phyloP scores from a whole-genome alignment of 2,113 vertebrate genomes.

The Ictidomys tridecemlineatus region DNA sequence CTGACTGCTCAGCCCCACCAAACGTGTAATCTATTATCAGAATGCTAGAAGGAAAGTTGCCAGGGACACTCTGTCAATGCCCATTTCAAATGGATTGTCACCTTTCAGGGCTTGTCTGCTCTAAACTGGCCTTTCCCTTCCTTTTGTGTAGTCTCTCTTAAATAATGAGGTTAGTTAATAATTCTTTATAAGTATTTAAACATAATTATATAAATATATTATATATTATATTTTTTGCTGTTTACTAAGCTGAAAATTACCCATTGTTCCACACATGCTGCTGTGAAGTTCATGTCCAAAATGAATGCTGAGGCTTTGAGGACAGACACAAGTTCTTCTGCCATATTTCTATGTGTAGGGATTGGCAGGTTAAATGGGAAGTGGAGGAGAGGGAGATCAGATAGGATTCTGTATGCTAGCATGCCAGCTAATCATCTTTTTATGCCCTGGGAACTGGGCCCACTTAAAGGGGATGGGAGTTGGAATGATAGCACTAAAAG shows the following conservation, averaged over 20 bases:
- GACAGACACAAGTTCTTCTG: conserved; percentile 72
- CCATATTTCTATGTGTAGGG: not conserved
- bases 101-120: conserved; percentile 65
- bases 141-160: conserved; percentile 85
- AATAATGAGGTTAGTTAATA: conserved; percentile 84
- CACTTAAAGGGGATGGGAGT: not conserved
- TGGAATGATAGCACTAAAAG: not conserved
- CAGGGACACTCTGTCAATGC: conserved; percentile 33
- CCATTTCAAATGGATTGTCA: conserved; percentile 5
- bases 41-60: conserved; percentile 16
- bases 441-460: not conserved
- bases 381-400: not conserved
- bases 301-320: conserved; percentile 26
- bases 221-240: conserved; percentile 91
- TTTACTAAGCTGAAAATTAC: conserved; percentile 87
- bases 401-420: not conserved
- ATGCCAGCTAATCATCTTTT: conserved; percentile 4
- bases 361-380: conserved; percentile 48
- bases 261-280: conserved; percentile 87
- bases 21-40: not conserved
- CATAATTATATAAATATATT: conserved; percentile 89
- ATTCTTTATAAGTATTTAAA: conserved; percentile 90
- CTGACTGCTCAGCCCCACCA: conserved; percentile 8
- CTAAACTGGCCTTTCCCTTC: conserved; percentile 75
- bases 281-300: conserved; percentile 86